phyloP scores from a whole-genome alignment of 2,113 vertebrate genomes.

The Indri indri region DNA sequence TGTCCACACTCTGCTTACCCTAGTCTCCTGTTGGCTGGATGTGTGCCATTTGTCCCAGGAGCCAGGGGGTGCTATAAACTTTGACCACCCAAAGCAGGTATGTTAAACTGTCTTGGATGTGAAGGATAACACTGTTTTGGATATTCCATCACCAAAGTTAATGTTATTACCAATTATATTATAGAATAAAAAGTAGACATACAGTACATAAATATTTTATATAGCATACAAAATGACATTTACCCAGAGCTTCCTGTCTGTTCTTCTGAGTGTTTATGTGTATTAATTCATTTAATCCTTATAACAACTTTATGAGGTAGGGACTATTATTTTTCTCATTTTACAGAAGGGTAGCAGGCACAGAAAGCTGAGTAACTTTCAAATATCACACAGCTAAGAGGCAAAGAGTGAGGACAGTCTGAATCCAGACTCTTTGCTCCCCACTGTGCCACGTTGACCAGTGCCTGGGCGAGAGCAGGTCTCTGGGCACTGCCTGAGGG shows the following conservation, averaged over 20 bases:
- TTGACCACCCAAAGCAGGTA: not conserved
- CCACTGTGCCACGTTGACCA: not conserved
- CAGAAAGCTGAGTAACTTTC: not conserved
- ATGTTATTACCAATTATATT: not conserved
- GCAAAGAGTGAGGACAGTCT: not conserved
- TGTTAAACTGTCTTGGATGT: not conserved
- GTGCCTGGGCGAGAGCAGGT: not conserved
- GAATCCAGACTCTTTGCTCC: not conserved
- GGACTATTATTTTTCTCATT: not conserved
- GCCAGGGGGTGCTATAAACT: not conserved
- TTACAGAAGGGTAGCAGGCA: not conserved
- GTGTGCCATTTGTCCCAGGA: not conserved
- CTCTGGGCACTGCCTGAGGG: not conserved
- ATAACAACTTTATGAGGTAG: not conserved
- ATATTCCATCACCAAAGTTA: slow-evolving; percentile 15
- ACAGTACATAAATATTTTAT: not conserved
- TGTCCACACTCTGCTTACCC: not conserved
- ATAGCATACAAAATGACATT: not conserved
- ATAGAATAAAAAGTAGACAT: not conserved
- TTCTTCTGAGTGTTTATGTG: not conserved
- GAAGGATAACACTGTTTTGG: not conserved
- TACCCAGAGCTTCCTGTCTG: not conserved
- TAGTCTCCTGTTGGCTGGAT: not conserved
- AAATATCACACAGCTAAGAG: not conserved
- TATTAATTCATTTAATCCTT: not conserved